Percentiles rank a stretch among this genome's conserved stretches.
Evolutionary conservation across 1,140 invertebrate species (phyloP).

Genomic region (Bombus balteatus): DNA sequence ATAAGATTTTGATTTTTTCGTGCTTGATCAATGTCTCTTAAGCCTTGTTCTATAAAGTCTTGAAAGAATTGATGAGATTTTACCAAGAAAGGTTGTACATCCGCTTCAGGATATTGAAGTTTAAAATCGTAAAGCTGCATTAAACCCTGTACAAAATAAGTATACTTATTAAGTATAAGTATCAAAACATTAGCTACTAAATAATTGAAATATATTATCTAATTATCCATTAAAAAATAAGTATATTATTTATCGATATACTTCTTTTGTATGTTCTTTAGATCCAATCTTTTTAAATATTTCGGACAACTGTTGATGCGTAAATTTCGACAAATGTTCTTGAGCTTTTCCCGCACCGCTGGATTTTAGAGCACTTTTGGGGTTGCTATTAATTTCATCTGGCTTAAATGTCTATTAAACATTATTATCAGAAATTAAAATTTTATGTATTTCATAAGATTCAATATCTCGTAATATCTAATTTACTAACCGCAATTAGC

Average conservation of each 20-base stretch:
- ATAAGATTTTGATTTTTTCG: conserved; percentile 81
- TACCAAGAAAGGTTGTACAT: conserved; percentile 92
- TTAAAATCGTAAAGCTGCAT: conserved; percentile 95
- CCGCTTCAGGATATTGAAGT: conserved; percentile 94
- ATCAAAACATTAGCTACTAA: not conserved
- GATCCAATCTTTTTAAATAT: conserved; percentile 97
- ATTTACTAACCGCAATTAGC: conserved; percentile 86
- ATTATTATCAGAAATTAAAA: conserved; percentile 22
- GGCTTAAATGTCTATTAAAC: conserved; percentile 82
- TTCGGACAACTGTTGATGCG: conserved; percentile 92
- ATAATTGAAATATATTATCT: conserved; percentile 27
- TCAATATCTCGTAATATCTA: not conserved
- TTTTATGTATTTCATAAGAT: not conserved
- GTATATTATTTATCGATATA: conserved; percentile 60
- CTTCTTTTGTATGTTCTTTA: conserved; percentile 93
- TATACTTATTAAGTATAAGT: not conserved
- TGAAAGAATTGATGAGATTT: conserved; percentile 96
- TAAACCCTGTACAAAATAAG: conserved; percentile 85
- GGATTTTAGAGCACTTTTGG: conserved; percentile 78
- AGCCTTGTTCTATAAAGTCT: conserved; percentile 94
- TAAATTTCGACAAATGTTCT: conserved; percentile 86
- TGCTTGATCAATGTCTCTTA: conserved; percentile 90
- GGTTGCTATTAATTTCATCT: conserved; percentile 80
- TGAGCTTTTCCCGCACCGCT: conserved; percentile 76
- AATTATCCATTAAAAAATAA: not conserved